A percentile compares a stretch with the other conserved stretches of the same genome.
phyloP scores from a whole-genome alignment of 2,888 invertebrate species.

The Heteromyza rotundicornis region DNA sequence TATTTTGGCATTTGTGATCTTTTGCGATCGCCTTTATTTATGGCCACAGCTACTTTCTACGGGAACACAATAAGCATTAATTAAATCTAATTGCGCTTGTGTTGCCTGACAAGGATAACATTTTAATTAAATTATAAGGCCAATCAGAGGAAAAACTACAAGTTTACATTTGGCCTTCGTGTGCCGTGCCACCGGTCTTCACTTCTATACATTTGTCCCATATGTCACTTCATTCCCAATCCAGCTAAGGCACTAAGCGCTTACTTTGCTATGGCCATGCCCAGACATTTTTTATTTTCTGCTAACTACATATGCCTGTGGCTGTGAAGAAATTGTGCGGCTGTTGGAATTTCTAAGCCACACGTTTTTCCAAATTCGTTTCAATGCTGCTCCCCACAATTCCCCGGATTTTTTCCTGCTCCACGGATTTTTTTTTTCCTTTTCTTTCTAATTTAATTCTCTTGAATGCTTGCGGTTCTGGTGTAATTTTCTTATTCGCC shows the following conservation, averaged over 20 bases:
- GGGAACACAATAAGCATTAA: no score
- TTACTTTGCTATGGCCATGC: no score
- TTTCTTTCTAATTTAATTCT: neutral
- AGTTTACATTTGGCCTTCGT: no score
- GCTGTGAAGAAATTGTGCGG: no score
- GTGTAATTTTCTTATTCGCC: neutral
- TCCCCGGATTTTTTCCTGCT: constrained; percentile 6
- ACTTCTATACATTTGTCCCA: neutral
- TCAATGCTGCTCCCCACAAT: no score
- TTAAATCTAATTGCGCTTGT: neutral
- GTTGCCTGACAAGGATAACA: neutral
- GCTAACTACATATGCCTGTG: no score
- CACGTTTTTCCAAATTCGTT: neutral
- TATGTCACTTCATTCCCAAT: no score
- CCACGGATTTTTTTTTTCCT: neutral
- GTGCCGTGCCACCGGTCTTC: neutral
- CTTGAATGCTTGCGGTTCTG: neutral
- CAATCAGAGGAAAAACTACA: neutral
- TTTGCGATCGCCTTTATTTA: neutral
- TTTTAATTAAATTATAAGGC: neutral
- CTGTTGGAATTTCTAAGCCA: neutral
- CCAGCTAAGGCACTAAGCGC: no score
- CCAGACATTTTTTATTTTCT: no score
- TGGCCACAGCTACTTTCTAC: neutral
- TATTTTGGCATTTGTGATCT: neutral